Evolutionary conservation across 2,888 invertebrate species (phyloP).

Genomic region (Yponomeuta malinellus): DNA sequence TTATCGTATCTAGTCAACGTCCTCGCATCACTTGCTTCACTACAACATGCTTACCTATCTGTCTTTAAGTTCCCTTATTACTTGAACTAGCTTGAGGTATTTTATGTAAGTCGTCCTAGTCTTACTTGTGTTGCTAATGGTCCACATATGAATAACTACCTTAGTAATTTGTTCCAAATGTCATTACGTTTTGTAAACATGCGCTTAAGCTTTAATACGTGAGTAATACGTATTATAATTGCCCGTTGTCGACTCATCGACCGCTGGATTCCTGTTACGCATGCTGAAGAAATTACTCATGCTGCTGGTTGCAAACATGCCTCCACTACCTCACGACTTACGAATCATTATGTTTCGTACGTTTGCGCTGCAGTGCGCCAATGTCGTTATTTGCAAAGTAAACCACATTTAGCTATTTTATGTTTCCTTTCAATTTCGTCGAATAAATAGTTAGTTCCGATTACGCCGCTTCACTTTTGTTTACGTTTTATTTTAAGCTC

Average conservation of each 20-base stretch:
- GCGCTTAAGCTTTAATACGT: not conserved
- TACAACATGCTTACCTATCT: not conserved
- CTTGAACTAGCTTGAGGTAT: not conserved
- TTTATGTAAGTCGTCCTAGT: not conserved
- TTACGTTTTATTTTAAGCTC: slow-evolving; percentile 37
- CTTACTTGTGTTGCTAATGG: not conserved
- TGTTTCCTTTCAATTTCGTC: slow-evolving; percentile 7
- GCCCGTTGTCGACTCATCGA: not conserved
- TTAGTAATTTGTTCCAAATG: not conserved
- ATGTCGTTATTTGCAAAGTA: not conserved
- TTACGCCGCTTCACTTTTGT: slow-evolving; percentile 33
- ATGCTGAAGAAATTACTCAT: slow-evolving; percentile 4
- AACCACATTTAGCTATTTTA: not conserved
- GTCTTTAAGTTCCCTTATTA: not conserved
- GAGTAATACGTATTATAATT: not conserved
- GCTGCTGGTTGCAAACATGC: not conserved
- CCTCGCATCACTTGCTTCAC: slow-evolving; percentile 27
- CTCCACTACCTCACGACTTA: not conserved
- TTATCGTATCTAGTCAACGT: slow-evolving; percentile 44
- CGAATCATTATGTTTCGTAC: not conserved
- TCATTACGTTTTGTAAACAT: not conserved
- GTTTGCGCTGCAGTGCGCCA: not conserved
- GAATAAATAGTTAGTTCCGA: slow-evolving; percentile 14
- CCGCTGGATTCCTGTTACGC: not conserved
- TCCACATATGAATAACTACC: not conserved